Conservation (phyloP, 2,797 vertebrate species). For the Malurus splendens region DNA sequence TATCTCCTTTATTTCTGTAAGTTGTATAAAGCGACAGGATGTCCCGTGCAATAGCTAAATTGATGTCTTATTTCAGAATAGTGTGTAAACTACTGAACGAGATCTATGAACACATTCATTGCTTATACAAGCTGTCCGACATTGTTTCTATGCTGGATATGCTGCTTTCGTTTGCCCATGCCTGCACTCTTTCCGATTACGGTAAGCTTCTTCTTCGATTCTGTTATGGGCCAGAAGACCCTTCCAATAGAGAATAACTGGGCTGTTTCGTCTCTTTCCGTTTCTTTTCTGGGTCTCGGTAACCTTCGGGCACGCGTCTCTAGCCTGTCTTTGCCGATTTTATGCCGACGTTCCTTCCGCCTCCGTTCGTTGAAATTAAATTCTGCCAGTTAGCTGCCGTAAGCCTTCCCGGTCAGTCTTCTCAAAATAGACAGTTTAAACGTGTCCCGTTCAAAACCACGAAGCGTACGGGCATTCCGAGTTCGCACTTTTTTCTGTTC, state of each 20-base stretch:
- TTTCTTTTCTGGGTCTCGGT: background rate
- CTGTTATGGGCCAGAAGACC: background rate
- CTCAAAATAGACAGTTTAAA: background rate
- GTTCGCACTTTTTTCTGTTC: background rate
- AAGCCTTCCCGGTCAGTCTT: background rate
- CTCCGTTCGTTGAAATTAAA: background rate
- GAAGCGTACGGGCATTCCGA: background rate
- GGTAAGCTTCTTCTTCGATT: slow-evolving; percentile 71
- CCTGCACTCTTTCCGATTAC: slow-evolving; percentile 91
- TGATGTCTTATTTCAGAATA: slow-evolving; percentile 75
- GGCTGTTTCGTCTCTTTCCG: background rate
- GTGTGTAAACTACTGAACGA: slow-evolving; percentile 87
- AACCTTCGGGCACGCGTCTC: background rate
- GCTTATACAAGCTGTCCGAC: slow-evolving; percentile 93
- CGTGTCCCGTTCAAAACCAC: background rate
- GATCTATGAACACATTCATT: slow-evolving; percentile 89
- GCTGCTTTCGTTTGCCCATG: slow-evolving; percentile 88
- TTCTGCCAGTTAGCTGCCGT: background rate
- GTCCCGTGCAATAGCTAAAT: background rate
- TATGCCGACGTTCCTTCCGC: background rate
- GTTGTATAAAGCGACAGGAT: background rate
- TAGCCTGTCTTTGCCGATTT: background rate
- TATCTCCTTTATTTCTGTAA: background rate
- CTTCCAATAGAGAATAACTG: background rate
- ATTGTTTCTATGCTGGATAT: slow-evolving; percentile 97